phyloP scores from a whole-genome alignment of 2,888 invertebrate genomes.

The Mamestra brassicae region DNA sequence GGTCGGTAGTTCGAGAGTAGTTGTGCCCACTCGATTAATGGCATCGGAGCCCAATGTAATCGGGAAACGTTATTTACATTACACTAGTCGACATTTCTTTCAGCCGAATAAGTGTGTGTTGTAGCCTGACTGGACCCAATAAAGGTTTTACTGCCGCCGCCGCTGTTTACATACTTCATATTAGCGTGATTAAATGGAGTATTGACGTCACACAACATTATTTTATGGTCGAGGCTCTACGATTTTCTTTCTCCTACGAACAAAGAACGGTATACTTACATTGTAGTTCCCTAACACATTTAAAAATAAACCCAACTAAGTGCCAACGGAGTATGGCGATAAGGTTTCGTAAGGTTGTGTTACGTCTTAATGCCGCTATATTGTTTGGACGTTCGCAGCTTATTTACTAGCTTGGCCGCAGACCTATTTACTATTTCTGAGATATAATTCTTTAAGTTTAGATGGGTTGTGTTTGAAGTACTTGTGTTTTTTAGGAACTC shows the following conservation, averaged over 20 bases:
- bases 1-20: constrained; percentile 41
- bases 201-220: constrained; percentile 60
- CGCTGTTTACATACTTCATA: constrained; percentile 57
- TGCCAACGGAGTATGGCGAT: constrained; percentile 49
- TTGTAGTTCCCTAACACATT: constrained; percentile 47
- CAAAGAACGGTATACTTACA: constrained; percentile 45
- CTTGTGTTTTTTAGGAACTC: background rate
- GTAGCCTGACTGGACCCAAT: constrained; percentile 64
- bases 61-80: constrained; percentile 59
- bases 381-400: constrained; percentile 43
- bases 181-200: constrained; percentile 60
- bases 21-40: constrained; percentile 65
- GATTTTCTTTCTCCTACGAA: constrained; percentile 44
- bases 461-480: constrained; percentile 3
- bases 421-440: constrained; percentile 26
- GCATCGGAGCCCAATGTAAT: constrained; percentile 58
- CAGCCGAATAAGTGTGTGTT: constrained; percentile 42
- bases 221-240: constrained; percentile 48
- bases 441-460: constrained; percentile 12
- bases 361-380: constrained; percentile 45
- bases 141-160: constrained; percentile 56
- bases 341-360: constrained; percentile 59
- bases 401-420: constrained; percentile 37
- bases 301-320: constrained; percentile 60
- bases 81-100: constrained; percentile 54